phyloP scores from a whole-genome alignment of 1,140 invertebrate species.

The Diabrotica undecimpunctata region DNA sequence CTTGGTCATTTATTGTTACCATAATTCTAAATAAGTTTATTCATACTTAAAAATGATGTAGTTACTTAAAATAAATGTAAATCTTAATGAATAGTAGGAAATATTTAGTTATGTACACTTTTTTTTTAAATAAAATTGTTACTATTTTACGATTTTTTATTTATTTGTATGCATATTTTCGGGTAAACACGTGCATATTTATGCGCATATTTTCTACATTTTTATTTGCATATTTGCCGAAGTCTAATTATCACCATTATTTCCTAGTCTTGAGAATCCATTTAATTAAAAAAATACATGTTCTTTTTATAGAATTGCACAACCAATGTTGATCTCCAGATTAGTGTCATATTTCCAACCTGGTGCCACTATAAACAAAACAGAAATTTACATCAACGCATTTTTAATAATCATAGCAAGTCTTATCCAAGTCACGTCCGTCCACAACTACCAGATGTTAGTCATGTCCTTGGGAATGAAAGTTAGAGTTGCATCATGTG shows the following conservation, averaged over 20 bases:
- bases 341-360: slow-evolving; percentile 28
- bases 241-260: slow-evolving; percentile 20
- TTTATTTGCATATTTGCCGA: too few relatives aligned
- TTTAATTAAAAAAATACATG: slow-evolving; percentile 16
- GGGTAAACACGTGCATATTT: too few relatives aligned
- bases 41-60: too few relatives aligned
- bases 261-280: slow-evolving; percentile 19
- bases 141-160: too few relatives aligned
- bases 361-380: slow-evolving; percentile 22
- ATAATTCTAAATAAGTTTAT: too few relatives aligned
- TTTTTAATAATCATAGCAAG: slow-evolving; percentile 65
- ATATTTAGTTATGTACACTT: too few relatives aligned
- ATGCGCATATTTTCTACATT: too few relatives aligned
- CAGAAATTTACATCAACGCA: slow-evolving; percentile 65
- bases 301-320: slow-evolving; percentile 48
- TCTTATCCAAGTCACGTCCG: slow-evolving; percentile 58
- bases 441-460: slow-evolving; percentile 77
- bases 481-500: slow-evolving; percentile 72
- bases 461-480: slow-evolving; percentile 72
- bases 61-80: too few relatives aligned
- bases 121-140: too few relatives aligned
- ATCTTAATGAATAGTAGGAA: too few relatives aligned
- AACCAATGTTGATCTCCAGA: slow-evolving; percentile 27
- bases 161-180: too few relatives aligned
- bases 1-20: too few relatives aligned